These are phyloP conservation scores for Agrochola lychnidis DNA, from an alignment of 2,888 invertebrate genomes.

Conservation along the genomic window DNA sequence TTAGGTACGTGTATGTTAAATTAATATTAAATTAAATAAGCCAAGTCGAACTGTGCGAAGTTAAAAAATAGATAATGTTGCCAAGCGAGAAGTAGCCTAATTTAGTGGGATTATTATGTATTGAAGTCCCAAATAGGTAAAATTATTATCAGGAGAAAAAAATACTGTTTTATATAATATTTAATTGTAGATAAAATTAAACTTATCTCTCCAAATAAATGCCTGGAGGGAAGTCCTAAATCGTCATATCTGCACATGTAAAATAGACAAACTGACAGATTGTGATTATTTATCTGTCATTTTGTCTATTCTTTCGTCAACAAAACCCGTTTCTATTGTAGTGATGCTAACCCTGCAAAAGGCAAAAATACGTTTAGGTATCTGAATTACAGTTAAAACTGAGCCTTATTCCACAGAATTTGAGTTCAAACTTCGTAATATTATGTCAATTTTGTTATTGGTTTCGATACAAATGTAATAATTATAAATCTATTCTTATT, in stretches of 20 bases:
- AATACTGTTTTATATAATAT: not conserved
- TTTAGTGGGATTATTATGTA: not conserved
- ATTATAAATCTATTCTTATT: slow-evolving; percentile 12
- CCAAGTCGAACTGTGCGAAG: not conserved
- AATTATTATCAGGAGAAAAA: not conserved
- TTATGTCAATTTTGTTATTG: not conserved
- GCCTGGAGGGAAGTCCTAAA: too few species aligned
- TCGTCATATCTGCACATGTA: not conserved
- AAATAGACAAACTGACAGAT: too few species aligned
- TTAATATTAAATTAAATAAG: not conserved
- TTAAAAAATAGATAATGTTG: not conserved
- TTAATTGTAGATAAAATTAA: not conserved
- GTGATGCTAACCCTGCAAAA: too few species aligned
- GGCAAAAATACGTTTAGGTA: not conserved
- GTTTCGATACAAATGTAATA: slow-evolving; percentile 10
- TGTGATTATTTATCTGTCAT: too few species aligned
- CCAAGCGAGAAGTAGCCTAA: not conserved
- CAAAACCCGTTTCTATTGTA: too few species aligned
- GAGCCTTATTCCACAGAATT: not conserved
- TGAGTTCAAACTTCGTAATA: not conserved
- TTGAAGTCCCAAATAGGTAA: not conserved
- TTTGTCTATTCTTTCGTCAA: too few species aligned
- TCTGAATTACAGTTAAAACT: not conserved
- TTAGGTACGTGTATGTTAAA: not conserved
- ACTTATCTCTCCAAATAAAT: too few species aligned